These are phyloP conservation scores for Listronotus oregonensis DNA, from an alignment of 1,140 invertebrate species.

Conservation along the genomic window DNA sequence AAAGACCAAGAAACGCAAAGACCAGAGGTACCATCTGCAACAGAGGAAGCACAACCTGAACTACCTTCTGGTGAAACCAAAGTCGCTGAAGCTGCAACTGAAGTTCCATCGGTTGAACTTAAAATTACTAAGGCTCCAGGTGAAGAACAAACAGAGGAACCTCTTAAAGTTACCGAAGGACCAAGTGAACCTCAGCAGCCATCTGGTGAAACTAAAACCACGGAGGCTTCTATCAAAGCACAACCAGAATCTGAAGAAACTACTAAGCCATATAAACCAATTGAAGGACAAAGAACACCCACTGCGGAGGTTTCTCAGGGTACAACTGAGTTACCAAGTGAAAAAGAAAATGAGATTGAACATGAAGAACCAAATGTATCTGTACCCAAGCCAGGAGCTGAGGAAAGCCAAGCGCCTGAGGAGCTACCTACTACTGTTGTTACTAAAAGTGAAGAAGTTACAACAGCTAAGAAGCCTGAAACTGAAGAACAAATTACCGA, in stretches of 20 bases:
- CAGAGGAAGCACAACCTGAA: constrained; percentile 3
- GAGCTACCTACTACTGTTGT: background rate
- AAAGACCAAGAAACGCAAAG: constrained; percentile 5
- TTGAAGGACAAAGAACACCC: background rate
- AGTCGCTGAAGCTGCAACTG: too few relatives aligned
- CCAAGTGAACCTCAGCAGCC: too few relatives aligned
- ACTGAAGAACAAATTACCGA: constrained; percentile 24
- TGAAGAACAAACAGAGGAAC: too few relatives aligned
- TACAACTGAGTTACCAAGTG: constrained; percentile 27
- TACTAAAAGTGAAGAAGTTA: too few relatives aligned
- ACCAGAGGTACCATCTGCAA: constrained; percentile 2
- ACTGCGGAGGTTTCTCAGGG: background rate
- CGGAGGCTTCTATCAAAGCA: background rate
- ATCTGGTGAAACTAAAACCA: too few relatives aligned
- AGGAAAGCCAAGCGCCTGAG: background rate
- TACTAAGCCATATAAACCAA: background rate
- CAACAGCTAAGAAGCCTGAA: background rate
- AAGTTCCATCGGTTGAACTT: too few relatives aligned
- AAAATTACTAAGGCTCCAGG: too few relatives aligned
- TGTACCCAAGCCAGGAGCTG: constrained; percentile 5
- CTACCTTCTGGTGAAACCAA: too few relatives aligned
- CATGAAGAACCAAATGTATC: constrained; percentile 30
- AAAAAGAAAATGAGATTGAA: constrained; percentile 38
- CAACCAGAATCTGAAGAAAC: constrained; percentile 5
- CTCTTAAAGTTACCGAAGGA: too few relatives aligned